Conservation (phyloP, 2,113 vertebrate species). For the Casuarius casuarius region DNA sequence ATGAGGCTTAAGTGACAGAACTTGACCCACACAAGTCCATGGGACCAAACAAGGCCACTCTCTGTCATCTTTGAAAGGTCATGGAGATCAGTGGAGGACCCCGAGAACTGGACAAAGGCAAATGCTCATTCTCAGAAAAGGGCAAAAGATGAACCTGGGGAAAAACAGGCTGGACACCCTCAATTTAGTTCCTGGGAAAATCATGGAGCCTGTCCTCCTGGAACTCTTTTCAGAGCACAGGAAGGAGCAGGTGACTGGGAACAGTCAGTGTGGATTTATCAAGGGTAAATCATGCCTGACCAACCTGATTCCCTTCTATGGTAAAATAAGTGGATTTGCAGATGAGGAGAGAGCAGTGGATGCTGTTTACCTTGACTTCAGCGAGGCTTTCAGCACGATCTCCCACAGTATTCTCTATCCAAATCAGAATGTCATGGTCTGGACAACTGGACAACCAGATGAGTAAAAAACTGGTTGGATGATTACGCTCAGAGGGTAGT, state of each 20-base stretch:
- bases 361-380: too few species aligned
- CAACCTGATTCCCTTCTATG: neutral
- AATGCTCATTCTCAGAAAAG: neutral
- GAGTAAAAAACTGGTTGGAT: neutral
- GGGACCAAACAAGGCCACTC: neutral
- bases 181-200: neutral
- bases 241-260: neutral
- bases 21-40: neutral
- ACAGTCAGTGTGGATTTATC: neutral
- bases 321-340: neutral
- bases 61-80: neutral
- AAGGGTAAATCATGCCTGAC: neutral
- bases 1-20: neutral
- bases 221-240: neutral
- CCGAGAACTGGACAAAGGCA: neutral
- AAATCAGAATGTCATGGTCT: neutral
- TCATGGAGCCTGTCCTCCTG: neutral
- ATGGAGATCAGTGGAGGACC: neutral
- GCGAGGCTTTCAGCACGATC: too few species aligned
- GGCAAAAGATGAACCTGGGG: neutral
- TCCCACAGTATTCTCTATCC: too few species aligned
- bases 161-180: neutral
- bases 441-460: neutral
- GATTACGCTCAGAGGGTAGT: neutral
- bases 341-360: neutral